These are phyloP conservation scores for Pomacea canaliculata DNA, from an alignment of 2,888 invertebrate species.

Conservation along the genomic window DNA sequence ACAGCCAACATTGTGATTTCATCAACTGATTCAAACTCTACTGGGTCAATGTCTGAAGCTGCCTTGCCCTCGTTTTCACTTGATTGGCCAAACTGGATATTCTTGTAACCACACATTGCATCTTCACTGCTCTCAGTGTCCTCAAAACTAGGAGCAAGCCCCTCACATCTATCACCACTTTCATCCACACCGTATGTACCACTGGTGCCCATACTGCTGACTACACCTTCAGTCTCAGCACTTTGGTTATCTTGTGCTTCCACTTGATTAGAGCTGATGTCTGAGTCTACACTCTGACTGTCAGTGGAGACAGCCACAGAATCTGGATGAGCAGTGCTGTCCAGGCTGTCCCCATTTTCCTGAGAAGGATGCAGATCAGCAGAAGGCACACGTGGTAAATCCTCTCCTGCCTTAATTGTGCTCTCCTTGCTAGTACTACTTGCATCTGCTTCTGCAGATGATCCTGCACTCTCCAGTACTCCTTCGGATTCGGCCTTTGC, in stretches of 20 bases:
- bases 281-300: too few species aligned
- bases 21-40: conserved; percentile 17
- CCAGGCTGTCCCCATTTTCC: background rate
- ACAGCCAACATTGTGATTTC: conserved; percentile 63
- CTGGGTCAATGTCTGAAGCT: background rate
- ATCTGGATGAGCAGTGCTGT: background rate
- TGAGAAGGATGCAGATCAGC: background rate
- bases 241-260: background rate
- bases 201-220: background rate
- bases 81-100: conserved; percentile 26
- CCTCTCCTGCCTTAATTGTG: conserved; percentile 5
- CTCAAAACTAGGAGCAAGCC: background rate
- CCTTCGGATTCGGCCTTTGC: background rate
- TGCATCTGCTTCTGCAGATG: conserved; percentile 16
- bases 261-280: background rate
- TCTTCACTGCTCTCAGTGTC: conserved; percentile 9
- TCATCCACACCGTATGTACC: background rate
- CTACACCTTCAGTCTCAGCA: background rate
- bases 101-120: conserved; percentile 15
- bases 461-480: background rate
- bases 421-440: conserved; percentile 28
- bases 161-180: background rate
- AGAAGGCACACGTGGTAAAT: background rate
- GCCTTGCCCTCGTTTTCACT: conserved; percentile 10
- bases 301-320: too few species aligned